Base-by-base conservation (phyloP, 2,888 invertebrate species). In the Rhaphigaster nebulosa region DNA sequence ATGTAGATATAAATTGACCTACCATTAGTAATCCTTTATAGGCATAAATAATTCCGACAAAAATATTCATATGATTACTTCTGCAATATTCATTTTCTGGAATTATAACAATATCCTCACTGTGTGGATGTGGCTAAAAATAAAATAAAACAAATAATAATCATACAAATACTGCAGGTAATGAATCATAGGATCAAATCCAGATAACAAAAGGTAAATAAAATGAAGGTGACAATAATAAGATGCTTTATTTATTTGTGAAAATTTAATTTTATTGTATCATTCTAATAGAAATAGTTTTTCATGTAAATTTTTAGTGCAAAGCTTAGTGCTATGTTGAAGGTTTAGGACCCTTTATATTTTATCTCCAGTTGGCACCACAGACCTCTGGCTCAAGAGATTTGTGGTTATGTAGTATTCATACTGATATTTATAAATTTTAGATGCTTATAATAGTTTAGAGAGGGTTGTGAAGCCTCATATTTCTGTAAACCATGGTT, bases 21-120 rank as follows among this genome's bases (percentile, higher is more conserved):
- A 99, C 99, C 97, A 99, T 96, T 54, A 99, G 94, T 87, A 99
- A 95, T 91, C 99, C 99, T 94, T 99, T 99, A 94, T 99, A 99
- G n/a, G 98, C 98, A 94, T 99, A 99, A 93, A 99, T 98, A 92
- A 97, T 96, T 90, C 98, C 98, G 91, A 99, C 97, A 94, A 99
- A 99, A 92, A 98, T 97, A 29, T 98, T 98, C 97, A 99, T 99
- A 93, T 97, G 95, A 93, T 97, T 96, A 91, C 99, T 99, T 93
- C 98, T 97, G 94, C 99, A 99, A 94, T 98, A 99, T 94, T 99
- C 99, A 93, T 99, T 98, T 93, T 98, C 98, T 87, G 98, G 99
- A 91, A 98, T 97, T 92, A 99, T 98, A 91, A 98, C 96, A 87
- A 97, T 97, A 93, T 99, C 98, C 93, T 98, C 98, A 93, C 98